These are phyloP conservation scores for Belonocnema kinseyi DNA, from an alignment of 1,140 invertebrate genomes.

Conservation along the genomic window DNA sequence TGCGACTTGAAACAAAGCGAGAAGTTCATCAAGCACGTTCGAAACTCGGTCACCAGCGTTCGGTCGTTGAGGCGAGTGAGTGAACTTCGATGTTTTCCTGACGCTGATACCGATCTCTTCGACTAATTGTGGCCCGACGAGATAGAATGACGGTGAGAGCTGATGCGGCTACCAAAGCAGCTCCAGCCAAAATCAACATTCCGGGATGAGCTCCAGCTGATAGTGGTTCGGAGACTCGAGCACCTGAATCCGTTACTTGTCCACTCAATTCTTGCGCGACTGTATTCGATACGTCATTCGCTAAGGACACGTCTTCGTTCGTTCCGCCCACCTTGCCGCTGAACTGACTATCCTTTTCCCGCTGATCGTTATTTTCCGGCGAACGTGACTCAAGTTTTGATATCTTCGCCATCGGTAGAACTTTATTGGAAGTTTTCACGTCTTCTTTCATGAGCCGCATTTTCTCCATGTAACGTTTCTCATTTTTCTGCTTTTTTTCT, in stretches of 20 bases:
- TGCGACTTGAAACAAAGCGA: conserved; percentile 27
- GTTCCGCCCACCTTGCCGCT: not conserved
- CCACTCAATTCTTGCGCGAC: conserved; percentile 68
- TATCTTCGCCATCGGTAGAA: conserved; percentile 26
- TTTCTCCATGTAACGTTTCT: not conserved
- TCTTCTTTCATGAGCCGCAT: conserved; percentile 1
- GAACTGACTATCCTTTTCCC: conserved; percentile 1
- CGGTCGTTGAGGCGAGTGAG: conserved; percentile 79
- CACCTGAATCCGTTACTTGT: conserved; percentile 66
- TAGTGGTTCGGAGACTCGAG: conserved; percentile 56
- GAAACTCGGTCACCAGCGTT: conserved; percentile 81
- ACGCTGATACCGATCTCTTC: conserved; percentile 70
- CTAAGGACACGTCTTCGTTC: conserved; percentile 34
- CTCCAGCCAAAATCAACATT: conserved; percentile 73
- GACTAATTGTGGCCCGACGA: conserved; percentile 60
- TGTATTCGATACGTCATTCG: conserved; percentile 59
- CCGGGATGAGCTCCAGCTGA: conserved; percentile 72
- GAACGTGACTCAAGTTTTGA: conserved; percentile 16
- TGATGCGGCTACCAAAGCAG: conserved; percentile 70
- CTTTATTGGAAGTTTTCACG: conserved; percentile 31
- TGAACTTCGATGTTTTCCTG: conserved; percentile 82
- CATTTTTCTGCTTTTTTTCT: conserved; percentile 1
- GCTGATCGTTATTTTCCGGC: not conserved
- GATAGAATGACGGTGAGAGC: conserved; percentile 72
- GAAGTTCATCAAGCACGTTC: conserved; percentile 21